Base-by-base conservation (phyloP, 2,888 invertebrate genomes). In the Acronicta leporina region DNA sequence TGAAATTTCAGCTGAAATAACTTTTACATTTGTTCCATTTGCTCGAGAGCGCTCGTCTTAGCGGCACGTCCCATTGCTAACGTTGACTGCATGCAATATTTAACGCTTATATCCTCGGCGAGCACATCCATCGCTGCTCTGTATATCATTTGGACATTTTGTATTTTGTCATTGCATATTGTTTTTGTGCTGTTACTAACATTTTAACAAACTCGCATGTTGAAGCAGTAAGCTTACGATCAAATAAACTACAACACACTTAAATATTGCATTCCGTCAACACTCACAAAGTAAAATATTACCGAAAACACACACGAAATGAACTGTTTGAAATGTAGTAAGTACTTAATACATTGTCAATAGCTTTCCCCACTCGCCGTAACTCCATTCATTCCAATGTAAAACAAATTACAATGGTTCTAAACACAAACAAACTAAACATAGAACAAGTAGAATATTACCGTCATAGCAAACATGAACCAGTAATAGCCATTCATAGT, bases 81-180 rank as follows among this genome's bases (percentile, higher is more conserved):
- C 80, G 88, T 92, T 94, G 94, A 94, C 94, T 92, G 94, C 94
- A 94, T 94, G 94, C 94, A 94, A 94, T 94, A 94, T 94, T 94
- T 94, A 94, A 92, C 84, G 94, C 94, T 94, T 93, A 80, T 79
- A 84, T 84, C 83, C 86, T 81, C 82, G 79, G 84, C 84, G 90
- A 84, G 88, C 90, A 89, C 85, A 85, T 81, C 81, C 87, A 89
- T 80, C 77, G 86, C 91, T 87, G 88, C 87, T 90, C 87, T 87
- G 81, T 84, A 84, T 71, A 80, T 83, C 79, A 83, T 89, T 87
- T 86, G 80, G 76, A 84, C 80, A 85, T 84, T 86, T 75, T 87
- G 77, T 84, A 84, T 84, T 85, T 83, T 82, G 80, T 85, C 84
- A 84, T 88, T 87, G 85, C 87, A 86, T 87, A 86, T 82, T 85